Evolutionary conservation across 2,888 invertebrate species (phyloP).

Genomic region (Polietes domitor): DNA sequence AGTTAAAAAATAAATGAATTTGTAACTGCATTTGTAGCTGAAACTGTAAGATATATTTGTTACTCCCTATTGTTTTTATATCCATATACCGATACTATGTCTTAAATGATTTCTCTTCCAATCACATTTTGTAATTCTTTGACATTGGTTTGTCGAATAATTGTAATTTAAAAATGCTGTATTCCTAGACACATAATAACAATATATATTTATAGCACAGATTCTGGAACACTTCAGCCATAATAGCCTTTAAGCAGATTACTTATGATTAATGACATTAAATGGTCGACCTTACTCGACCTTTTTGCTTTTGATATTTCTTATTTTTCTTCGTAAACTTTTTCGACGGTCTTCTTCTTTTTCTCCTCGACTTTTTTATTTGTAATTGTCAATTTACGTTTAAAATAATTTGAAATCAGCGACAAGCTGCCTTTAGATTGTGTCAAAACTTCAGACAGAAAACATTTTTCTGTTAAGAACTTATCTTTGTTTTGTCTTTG

Average conservation of each 20-base stretch:
- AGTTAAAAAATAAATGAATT: too few relatives aligned
- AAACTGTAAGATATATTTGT: too few relatives aligned
- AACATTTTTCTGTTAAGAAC: slow-evolving; percentile 46
- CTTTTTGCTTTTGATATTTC: background rate
- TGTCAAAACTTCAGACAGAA: slow-evolving; percentile 61
- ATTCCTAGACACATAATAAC: too few relatives aligned
- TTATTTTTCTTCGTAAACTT: background rate
- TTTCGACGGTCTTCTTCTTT: background rate
- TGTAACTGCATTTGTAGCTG: too few relatives aligned
- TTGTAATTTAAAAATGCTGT: too few relatives aligned
- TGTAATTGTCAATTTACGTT: slow-evolving; percentile 64
- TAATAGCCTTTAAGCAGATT: background rate
- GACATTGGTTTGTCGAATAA: too few relatives aligned
- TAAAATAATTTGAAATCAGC: slow-evolving; percentile 48
- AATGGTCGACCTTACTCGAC: slow-evolving; percentile 12
- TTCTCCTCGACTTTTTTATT: slow-evolving; percentile 19
- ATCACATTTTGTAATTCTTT: too few relatives aligned
- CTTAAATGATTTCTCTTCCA: too few relatives aligned
- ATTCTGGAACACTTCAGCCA: too few relatives aligned
- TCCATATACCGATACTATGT: too few relatives aligned
- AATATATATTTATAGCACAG: too few relatives aligned
- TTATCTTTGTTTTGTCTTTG: slow-evolving; percentile 49
- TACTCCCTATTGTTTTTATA: too few relatives aligned
- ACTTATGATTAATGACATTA: slow-evolving; percentile 9
- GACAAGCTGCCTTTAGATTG: slow-evolving; percentile 64